Percentiles rank a stretch among this genome's conserved stretches.
phyloP scores from a whole-genome alignment of 1,140 invertebrate genomes.

The Manduca sexta region DNA sequence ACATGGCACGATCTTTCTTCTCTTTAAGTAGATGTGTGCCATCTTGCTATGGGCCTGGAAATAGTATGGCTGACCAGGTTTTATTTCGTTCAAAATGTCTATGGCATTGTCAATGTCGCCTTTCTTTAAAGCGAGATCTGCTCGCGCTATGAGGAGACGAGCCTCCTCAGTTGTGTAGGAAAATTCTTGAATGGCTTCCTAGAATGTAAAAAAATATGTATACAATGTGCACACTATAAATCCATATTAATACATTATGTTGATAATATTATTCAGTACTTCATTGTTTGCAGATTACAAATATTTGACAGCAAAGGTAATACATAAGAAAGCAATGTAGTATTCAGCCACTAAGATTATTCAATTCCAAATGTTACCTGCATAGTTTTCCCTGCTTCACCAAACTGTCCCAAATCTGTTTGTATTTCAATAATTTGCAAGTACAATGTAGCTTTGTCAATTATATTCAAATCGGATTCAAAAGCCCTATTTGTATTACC shows the following conservation, averaged over 20 bases:
- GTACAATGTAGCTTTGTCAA: conserved; percentile 90
- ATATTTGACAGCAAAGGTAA: no score
- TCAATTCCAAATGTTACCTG: conserved; percentile 47
- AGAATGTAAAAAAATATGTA: conserved; percentile 2
- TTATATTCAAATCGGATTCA: conserved; percentile 76
- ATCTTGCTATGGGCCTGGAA: conserved; percentile 91
- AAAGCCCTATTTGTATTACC: conserved; percentile 31
- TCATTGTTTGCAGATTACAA: no score
- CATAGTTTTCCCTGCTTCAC: conserved; percentile 88
- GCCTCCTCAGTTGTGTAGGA: conserved; percentile 87
- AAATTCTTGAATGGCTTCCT: conserved; percentile 87
- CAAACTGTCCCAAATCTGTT: conserved; percentile 78
- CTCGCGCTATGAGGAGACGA: conserved; percentile 86
- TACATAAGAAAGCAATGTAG: no score
- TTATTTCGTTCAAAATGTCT: conserved; percentile 83
- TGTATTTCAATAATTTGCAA: conserved; percentile 90
- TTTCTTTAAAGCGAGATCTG: conserved; percentile 86
- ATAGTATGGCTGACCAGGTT: conserved; percentile 88
- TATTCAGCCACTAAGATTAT: no score
- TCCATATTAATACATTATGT: not conserved
- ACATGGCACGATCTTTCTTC: conserved; percentile 86
- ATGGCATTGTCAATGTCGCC: conserved; percentile 89
- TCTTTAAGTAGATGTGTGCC: conserved; percentile 93
- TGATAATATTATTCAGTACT: no score
- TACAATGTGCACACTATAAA: not conserved